A percentile compares a stretch with the other conserved stretches of the same genome.
Conservation (phyloP, 1,140 invertebrate species). For the Drosophila trapezifrons region DNA sequence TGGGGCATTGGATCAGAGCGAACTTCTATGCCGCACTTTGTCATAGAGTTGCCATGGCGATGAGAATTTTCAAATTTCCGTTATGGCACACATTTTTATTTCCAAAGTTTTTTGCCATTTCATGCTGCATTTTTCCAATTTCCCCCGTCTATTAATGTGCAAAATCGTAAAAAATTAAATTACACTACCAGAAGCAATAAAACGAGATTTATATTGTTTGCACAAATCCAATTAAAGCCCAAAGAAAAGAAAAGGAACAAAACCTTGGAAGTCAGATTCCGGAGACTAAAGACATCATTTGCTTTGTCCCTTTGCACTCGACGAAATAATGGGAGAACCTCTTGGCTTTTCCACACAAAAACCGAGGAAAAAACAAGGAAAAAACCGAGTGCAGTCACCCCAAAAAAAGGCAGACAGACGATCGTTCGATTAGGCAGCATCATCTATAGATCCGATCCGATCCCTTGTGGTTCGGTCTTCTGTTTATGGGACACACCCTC, state of each 20-base stretch:
- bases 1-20: constrained; percentile 36
- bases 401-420: constrained; percentile 67
- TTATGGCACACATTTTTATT: constrained; percentile 16
- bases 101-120: constrained; percentile 21
- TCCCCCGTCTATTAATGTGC: constrained; percentile 57
- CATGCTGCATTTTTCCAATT: constrained; percentile 24
- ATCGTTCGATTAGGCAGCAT: constrained; percentile 78
- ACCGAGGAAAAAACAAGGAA: constrained; percentile 47
- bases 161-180: constrained; percentile 83
- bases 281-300: constrained; percentile 77
- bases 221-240: constrained; percentile 78
- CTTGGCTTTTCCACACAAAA: constrained; percentile 64
- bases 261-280: constrained; percentile 48
- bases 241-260: constrained; percentile 46
- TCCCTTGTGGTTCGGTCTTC: constrained; percentile 56
- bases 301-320: constrained; percentile 66
- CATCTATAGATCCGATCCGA: constrained; percentile 30
- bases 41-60: constrained; percentile 8
- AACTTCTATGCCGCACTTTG: not conserved
- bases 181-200: constrained; percentile 73
- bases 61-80: constrained; percentile 30
- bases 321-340: constrained; percentile 62
- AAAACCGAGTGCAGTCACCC: constrained; percentile 77
- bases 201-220: constrained; percentile 81
- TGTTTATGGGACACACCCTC: constrained; percentile 78